Percentiles rank a stretch among this genome's conserved stretches.
These are phyloP conservation scores for Chironomus tentans DNA, from an alignment of 2,888 invertebrate species.

Conservation along the genomic window DNA sequence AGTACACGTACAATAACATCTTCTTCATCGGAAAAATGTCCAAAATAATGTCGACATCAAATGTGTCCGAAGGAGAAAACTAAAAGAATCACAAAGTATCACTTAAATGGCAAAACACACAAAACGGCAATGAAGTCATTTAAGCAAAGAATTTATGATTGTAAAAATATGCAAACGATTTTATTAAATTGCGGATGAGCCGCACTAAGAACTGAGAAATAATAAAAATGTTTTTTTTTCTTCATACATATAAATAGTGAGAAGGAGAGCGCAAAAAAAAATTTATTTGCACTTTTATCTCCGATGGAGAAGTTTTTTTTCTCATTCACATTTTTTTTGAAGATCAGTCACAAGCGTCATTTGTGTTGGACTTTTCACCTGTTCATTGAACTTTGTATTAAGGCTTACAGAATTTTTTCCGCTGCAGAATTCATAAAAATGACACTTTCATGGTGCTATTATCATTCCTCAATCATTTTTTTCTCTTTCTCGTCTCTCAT, in stretches of 20 bases:
- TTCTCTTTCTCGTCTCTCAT: no score
- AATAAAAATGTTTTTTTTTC: not conserved
- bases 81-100: not conserved
- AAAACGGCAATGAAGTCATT: constrained; percentile 20
- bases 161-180: constrained; percentile 22
- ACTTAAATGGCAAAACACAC: not conserved
- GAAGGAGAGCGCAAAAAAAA: not conserved
- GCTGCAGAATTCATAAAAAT: not conserved
- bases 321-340: not conserved
- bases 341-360: not conserved
- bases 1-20: no score
- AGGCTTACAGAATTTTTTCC: not conserved
- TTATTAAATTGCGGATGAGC: constrained; percentile 11
- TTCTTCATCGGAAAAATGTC: no score
- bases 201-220: not conserved
- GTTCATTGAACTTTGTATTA: constrained; percentile 14
- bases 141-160: constrained; percentile 20
- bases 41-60: not conserved
- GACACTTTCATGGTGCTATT: not conserved
- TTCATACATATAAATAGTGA: no score
- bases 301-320: not conserved
- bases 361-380: constrained; percentile 10
- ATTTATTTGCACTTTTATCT: not conserved
- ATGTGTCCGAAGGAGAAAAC: not conserved
- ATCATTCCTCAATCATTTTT: constrained; percentile 12